Evolutionary conservation across 2,113 vertebrate species (phyloP), one percentile per base, ranked within the genome.

Genomic region (Thinocorus orbignyianus): DNA sequence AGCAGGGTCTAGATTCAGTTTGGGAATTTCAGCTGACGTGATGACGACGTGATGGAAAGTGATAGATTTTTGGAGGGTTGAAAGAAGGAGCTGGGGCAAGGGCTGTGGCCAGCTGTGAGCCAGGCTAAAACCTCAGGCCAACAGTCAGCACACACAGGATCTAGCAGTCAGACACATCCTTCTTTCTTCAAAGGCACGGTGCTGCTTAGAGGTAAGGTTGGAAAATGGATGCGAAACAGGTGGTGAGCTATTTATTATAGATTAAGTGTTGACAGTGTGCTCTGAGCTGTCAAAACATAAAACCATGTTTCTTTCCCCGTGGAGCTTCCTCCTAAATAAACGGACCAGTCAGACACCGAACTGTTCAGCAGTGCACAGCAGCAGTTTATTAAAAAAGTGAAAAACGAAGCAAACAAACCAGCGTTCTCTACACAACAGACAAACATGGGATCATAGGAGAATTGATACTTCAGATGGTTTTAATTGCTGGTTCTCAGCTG

Each of bases 401-500:
- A 83, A 82, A 93, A 90, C 5, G 39, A 71, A 92, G 60, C 81
- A 91, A 95, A 93, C 91, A 95, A 91, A 76, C 55, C 89, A 92
- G 84, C 81, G 6, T 69, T 89, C 83, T 90, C 81, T 51, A 14
- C 48, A 24, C 48, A 85, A 86, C 69, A 94, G 70, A n/a, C 48
- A 86, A 93, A 93, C 79, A 42, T 33, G 3, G 58, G 55, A 85
- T 81, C 92, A 82, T 19, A 68, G 72, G 88, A 93, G 90, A 92
- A 93, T 90, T 96, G 76, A 77, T 92, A 81, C 37, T 92, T 97
- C 89, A 96, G 85, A 76, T 96, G 77, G 86, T 73, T 97, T 96
- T 97, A 97, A 97, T 97, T 97, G 97, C 94, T 93, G 68, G 33
- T 92, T 97, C 95, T 97, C 93, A 90, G 91, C 73, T 96, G 94